Evolutionary conservation across 2,888 invertebrate species (phyloP).

Genomic region (Maniola hyperantus): DNA sequence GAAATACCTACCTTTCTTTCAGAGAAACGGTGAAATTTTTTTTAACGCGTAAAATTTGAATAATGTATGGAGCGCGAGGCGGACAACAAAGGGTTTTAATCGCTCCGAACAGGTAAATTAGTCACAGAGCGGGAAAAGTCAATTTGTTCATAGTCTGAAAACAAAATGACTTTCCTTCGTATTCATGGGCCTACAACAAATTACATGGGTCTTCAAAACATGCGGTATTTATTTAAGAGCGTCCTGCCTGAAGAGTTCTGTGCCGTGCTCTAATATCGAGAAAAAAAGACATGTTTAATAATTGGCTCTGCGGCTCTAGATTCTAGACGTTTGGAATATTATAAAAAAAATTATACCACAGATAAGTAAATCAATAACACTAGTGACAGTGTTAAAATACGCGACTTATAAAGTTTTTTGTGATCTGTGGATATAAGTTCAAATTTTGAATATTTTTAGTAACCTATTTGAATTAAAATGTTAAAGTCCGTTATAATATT

Average conservation of each 20-base stretch:
- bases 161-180: conserved; percentile 73
- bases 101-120: conserved; percentile 66
- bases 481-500: conserved; percentile 55
- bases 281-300: conserved; percentile 17
- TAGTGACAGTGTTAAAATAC: conserved; percentile 15
- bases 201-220: conserved; percentile 47
- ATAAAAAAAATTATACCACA: neutral
- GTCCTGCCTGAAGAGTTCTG: conserved; percentile 53
- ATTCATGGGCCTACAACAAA: conserved; percentile 49
- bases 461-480: conserved; percentile 46
- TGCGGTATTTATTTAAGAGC: conserved; percentile 65
- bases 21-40: conserved; percentile 58
- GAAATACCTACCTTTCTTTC: conserved; percentile 47
- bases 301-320: too few species aligned
- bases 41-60: conserved; percentile 61
- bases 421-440: neutral
- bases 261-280: conserved; percentile 35
- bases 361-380: conserved; percentile 23
- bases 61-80: conserved; percentile 49
- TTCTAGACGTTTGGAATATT: too few species aligned
- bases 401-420: neutral
- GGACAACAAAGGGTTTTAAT: conserved; percentile 63
- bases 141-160: conserved; percentile 67
- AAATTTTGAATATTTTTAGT: conserved; percentile 10
- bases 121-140: conserved; percentile 67